Evolutionary conservation across 2,113 vertebrate species (phyloP).

Genomic region (Cinclus mexicanus): DNA sequence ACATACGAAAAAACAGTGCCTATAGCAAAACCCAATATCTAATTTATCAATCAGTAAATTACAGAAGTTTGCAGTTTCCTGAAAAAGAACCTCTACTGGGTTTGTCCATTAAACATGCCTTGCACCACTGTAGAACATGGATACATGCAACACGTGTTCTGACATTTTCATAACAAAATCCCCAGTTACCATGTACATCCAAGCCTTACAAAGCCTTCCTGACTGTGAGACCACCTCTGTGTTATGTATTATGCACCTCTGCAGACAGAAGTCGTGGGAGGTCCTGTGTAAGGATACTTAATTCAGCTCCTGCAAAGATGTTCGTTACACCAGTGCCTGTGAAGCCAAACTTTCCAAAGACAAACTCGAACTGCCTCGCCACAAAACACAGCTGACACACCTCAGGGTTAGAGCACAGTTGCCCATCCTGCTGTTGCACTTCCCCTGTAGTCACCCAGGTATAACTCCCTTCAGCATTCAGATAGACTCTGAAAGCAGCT

Average conservation of each 20-base stretch:
- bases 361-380: not conserved
- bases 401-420: not conserved
- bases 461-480: not conserved
- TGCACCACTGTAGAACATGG: not conserved
- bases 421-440: not conserved
- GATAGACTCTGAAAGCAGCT: not conserved
- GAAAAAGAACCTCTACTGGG: not conserved
- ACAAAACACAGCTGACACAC: not conserved
- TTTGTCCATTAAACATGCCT: not conserved
- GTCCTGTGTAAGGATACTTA: not conserved
- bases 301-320: not conserved
- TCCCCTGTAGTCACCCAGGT: not conserved
- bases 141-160: fast-evolving
- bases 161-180: not conserved
- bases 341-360: not conserved
- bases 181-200: not conserved
- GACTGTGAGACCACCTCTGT: not conserved
- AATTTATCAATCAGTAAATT: not conserved
- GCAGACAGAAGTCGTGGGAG: not conserved
- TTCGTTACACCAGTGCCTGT: not conserved
- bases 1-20: not conserved
- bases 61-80: not conserved
- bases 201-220: not conserved
- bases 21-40: not conserved
- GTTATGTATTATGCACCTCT: not conserved